A percentile compares a stretch with the other conserved stretches of the same genome.
phyloP scores from a whole-genome alignment of 2,797 vertebrate genomes.

The Bradypodion pumilum region DNA sequence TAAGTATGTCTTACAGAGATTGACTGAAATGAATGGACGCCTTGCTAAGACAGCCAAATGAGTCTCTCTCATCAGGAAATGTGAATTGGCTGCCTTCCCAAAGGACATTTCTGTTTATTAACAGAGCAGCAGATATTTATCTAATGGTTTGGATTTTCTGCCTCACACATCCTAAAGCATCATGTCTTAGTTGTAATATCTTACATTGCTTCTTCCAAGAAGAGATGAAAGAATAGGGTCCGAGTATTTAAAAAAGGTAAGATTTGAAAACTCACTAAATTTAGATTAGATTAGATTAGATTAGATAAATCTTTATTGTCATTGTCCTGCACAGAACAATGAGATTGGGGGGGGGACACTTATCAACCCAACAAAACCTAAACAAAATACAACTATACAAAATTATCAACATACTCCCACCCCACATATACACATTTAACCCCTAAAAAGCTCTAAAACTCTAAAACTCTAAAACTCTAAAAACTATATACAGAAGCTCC shows the following conservation, averaged over 20 bases:
- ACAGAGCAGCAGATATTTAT: constrained; percentile 45
- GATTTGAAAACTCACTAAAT: neutral
- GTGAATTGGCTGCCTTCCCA: constrained; percentile 60
- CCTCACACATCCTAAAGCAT: constrained; percentile 36
- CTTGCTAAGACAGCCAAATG: constrained; percentile 69
- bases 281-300: no score
- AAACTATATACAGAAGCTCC: no score
- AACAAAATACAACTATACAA: no score
- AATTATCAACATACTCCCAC: no score
- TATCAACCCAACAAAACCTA: no score
- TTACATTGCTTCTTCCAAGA: constrained; percentile 29
- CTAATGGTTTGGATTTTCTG: constrained; percentile 41
- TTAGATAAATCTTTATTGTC: no score
- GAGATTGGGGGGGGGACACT: no score
- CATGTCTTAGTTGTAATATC: constrained; percentile 9
- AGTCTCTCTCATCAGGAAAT: constrained; percentile 50
- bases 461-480: no score
- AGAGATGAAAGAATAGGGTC: neutral
- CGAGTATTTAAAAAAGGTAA: neutral
- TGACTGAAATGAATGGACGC: constrained; percentile 70
- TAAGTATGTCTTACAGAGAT: constrained; percentile 68
- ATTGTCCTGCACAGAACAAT: no score
- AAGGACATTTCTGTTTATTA: constrained; percentile 57
- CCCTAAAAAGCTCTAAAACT: no score
- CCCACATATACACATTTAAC: no score